Base-by-base conservation (phyloP, 1,140 invertebrate genomes). In the Campodea augens region DNA sequence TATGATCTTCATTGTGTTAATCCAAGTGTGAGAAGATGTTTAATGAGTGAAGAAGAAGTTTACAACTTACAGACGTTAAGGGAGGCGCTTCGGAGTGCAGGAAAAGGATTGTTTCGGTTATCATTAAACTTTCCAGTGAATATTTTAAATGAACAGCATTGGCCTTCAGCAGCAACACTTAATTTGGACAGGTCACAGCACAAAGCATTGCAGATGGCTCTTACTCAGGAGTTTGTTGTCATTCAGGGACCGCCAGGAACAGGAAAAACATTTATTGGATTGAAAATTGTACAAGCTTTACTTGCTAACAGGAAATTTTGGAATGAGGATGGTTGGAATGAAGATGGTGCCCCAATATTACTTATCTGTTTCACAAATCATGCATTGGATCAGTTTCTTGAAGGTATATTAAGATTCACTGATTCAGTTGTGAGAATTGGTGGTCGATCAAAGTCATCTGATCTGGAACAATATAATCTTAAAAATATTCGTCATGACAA, bases 291-390 rank as follows among this genome's bases (percentile, higher is more conserved):
- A 0, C 59, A 71, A 48, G 67, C 66, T 2, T 54, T 82, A 5
- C 52, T 81, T 7, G 38, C 65, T 22, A 77, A 74, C 52, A n/a
- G n/a, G n/a, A n/a, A n/a, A n/a, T n/a, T n/a, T 1, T 57, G 54
- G 54, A 54, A 52, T 21, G 46, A 38, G 4, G 54, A n/a, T n/a
- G n/a, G n/a, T n/a, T n/a, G 48, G 48, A 25, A 37, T 10, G 45
- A 40, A 37, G 22, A 51, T 55, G 60, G 18, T 21, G 39, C 36
- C 15, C 76, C 79, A 3, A 75, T 90, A 44, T 58, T 90, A 1
- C 65, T 90, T 10, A 72, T 90, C 18, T 85, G 82, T 54, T 86
- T 77, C 51, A 88, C 83, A 0, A 91, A 90, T 57, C 82, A 89
- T 60, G 85, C 86, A 1, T 57, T 91, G 2, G 86, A 91, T 65